These are phyloP conservation scores for Trigoniulus corallinus DNA, from an alignment of 1,140 invertebrate genomes.

Conservation along the genomic window DNA sequence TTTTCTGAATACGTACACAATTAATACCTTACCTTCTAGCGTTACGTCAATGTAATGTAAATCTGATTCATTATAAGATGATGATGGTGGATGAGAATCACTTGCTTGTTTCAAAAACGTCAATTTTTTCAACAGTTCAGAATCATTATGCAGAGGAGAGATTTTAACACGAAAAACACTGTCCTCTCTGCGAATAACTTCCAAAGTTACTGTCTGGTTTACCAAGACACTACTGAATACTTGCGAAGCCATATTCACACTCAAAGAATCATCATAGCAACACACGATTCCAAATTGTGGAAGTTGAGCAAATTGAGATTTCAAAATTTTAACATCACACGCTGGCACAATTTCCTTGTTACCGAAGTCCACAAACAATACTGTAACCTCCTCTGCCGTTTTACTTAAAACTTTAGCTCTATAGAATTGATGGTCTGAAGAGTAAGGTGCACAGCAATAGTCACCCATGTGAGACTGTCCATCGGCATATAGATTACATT, in stretches of 20 bases:
- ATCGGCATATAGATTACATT: neutral
- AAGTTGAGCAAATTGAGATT: neutral
- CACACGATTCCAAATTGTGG: neutral
- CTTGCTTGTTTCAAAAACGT: neutral
- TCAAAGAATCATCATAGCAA: neutral
- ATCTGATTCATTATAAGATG: no score
- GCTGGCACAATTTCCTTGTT: conserved; percentile 35
- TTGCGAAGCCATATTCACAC: neutral
- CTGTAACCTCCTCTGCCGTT: conserved; percentile 15
- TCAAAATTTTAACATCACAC: neutral
- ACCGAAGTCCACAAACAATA: conserved; percentile 59
- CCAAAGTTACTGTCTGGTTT: neutral
- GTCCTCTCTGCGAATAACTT: neutral
- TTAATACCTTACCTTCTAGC: no score
- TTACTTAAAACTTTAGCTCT: conserved; percentile 34
- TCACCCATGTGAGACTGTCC: neutral
- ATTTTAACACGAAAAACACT: neutral
- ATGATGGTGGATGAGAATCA: neutral
- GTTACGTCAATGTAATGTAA: no score
- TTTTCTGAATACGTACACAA: no score
- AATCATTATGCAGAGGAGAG: neutral
- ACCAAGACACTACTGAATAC: neutral
- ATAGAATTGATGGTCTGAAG: conserved; percentile 52
- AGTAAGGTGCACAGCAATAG: conserved; percentile 48
- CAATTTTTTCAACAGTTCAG: neutral